Evolutionary conservation across 2,113 vertebrate genomes (phyloP), one percentile per base, ranked within the genome.

Genomic region (Tachysurus vachellii): DNA sequence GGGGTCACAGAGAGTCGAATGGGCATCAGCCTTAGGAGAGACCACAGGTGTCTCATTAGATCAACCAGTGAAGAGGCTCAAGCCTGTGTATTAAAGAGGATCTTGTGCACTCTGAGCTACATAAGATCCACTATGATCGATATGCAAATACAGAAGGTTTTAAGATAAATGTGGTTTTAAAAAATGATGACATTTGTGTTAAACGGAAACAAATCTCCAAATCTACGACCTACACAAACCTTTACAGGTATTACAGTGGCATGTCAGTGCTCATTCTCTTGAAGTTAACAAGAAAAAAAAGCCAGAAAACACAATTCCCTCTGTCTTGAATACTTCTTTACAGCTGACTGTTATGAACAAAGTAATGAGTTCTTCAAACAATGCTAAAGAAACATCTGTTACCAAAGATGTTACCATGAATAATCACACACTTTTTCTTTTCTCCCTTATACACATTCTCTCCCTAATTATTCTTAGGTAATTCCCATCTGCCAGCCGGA

Each of bases 31-130:
- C 84, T 85, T 28, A 13, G 68, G 86, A 31, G 8, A 64, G 42
- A 80, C 86, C 89, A 62, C 84, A 83, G 84, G 84, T 56, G 84
- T 88, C 89, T 89, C 80, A 80, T 88, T 89, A 86, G 80, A 89
- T 86, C 77, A 85, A 82, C 28, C 73, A 36, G 42, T 31, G 54
- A 64, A 61, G 14, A 50, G 42, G 53, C 79, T 81, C n/a, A 73
- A 36, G 53, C 31, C 56, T 61, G 79, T 61, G 42, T 11, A 61
- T 16, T 64, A 6, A 82, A 82, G 36, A 62, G 23, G 80, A 44
- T 59, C 7, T 31, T 62, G 59, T n/a, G 6, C 13, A 62, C 21
- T 57, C 79, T 8, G 53, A 59, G 56, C 11, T 44, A 61, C n/a
- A 44, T 13, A 42, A 23, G 77, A 83, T 68, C 9, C 14, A 28